Conservation (phyloP, 2,797 vertebrate species). For the Carcharodon carcharias region DNA sequence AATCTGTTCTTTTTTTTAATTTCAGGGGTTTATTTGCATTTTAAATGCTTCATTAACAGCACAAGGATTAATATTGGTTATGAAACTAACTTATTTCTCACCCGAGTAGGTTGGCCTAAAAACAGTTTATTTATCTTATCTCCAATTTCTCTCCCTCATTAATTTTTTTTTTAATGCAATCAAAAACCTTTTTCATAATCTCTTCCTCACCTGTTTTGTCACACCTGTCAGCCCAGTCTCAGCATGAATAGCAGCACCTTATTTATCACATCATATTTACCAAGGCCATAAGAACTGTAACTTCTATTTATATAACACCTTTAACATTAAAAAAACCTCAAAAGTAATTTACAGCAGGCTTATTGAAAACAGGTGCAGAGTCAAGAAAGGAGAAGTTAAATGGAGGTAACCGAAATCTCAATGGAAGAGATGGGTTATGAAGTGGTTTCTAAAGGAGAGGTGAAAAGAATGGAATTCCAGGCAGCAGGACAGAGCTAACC, state of each 20-base stretch:
- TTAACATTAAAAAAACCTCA: too few species aligned
- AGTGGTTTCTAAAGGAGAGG: too few species aligned
- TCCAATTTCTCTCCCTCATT: neutral
- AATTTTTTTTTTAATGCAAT: neutral
- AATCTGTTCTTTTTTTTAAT: neutral
- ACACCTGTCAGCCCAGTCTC: too few species aligned
- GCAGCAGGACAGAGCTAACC: neutral
- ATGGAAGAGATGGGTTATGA: too few species aligned
- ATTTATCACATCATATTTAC: too few species aligned
- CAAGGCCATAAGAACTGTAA: too few species aligned
- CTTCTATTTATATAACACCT: too few species aligned
- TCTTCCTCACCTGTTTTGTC: neutral
- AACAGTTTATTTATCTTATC: neutral
- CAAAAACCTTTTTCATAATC: neutral
- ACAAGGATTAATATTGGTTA: neutral
- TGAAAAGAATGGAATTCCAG: neutral
- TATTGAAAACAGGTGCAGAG: too few species aligned
- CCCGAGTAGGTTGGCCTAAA: neutral
- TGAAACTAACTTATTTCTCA: neutral
- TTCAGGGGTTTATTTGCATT: neutral
- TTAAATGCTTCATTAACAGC: neutral
- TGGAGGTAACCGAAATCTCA: too few species aligned
- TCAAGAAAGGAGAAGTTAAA: too few species aligned
- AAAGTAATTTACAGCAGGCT: too few species aligned
- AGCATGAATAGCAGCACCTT: too few species aligned